Evolutionary conservation across 2,113 vertebrate species (phyloP), one percentile per base, ranked within the genome.

Genomic region (Rousettus leschenaultii): DNA sequence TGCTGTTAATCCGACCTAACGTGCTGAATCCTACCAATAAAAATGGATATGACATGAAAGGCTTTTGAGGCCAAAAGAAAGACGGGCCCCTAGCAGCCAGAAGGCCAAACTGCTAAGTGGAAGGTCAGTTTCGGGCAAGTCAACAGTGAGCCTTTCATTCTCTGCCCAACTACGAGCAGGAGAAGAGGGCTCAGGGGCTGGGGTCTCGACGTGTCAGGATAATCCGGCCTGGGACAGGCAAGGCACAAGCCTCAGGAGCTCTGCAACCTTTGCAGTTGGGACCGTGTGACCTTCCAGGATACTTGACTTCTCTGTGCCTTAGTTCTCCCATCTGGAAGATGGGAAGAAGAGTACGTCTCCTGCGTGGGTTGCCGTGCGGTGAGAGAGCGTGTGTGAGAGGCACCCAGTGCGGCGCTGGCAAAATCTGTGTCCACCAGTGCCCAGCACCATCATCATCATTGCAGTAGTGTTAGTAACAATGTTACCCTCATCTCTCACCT

Each of bases 401-500:
- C 15, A 10, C 28, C 70, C 48, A 16, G 7, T 0, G 4, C 48
- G n/a, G 33, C 19, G 3, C 40, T 38, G 35, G 73, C 30, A 3
- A 1, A n/a, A 7, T 1, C 0, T 11, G 7, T 18, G 26, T 21
- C n/a, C 66, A 14, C 10, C 11, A 11, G 10, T 0, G 12, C 53
- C 15, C 5, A 10, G 35, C 6, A 30, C 12, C 7, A 2, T 35
- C 59, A 3, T 66, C 43, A 14, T 12, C 18, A 9, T 66, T 4
- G 2, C 13, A 4, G 3, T 14, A n/a, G 38, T 13, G 16, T 45
- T 26, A 57, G 16, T 11, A 22, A 43, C 38, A 66, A 8, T 2
- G 2, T 2, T 45, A 66, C 30, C 4, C 5, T 11, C 7, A 2
- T 16, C 55, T 22, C 3, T 57, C 2, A 21, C 26, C 24, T 22